Conservation (phyloP, 92 coral and sea anemone genomes). For the Blastomussa wellsi region DNA sequence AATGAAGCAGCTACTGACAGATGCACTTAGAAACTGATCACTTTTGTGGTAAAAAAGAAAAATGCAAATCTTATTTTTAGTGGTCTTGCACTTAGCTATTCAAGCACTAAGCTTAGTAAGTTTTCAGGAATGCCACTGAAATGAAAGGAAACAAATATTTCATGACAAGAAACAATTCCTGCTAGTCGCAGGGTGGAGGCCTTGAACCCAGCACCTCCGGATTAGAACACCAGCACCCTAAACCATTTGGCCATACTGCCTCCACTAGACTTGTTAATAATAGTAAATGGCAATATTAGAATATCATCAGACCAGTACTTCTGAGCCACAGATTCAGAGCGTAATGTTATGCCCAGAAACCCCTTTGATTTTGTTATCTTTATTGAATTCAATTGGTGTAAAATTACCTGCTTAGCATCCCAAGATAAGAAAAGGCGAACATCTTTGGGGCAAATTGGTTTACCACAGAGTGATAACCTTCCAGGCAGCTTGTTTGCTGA, state of each 20-base stretch:
- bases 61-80: too few relatives aligned
- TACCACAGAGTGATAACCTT: constrained; percentile 69
- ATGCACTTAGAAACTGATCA: neutral
- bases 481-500: constrained; percentile 73
- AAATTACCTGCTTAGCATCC: constrained; percentile 69
- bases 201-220: too few relatives aligned
- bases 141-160: too few relatives aligned
- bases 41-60: neutral
- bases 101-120: too few relatives aligned
- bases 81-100: too few relatives aligned
- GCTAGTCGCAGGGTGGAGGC: too few relatives aligned
- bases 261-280: neutral
- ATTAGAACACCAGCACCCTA: too few relatives aligned
- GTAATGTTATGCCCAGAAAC: neutral
- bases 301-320: neutral
- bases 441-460: constrained; percentile 84
- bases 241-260: too few relatives aligned
- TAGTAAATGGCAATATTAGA: neutral
- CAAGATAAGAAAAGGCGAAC: constrained; percentile 62
- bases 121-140: too few relatives aligned
- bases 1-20: too few relatives aligned
- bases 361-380: neutral
- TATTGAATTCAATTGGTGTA: neutral
- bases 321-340: neutral
- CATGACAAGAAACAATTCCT: too few relatives aligned